Conservation (phyloP, 2,113 vertebrate species). For the Gymnogyps californianus region DNA sequence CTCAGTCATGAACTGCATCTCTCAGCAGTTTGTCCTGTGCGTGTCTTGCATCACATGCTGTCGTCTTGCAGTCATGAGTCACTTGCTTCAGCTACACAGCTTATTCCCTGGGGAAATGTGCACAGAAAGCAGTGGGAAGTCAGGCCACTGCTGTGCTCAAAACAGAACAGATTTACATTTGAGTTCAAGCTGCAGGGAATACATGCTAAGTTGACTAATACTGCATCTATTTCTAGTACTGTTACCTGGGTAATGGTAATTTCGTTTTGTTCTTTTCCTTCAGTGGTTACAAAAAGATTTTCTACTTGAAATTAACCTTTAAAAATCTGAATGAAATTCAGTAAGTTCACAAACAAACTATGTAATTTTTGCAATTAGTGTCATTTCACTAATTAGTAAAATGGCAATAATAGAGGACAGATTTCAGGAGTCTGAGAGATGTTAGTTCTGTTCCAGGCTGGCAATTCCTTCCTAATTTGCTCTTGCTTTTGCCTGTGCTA, state of each 20-base stretch:
- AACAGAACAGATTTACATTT: conserved; percentile 47
- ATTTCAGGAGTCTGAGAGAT: neutral
- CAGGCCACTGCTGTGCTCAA: conserved; percentile 6
- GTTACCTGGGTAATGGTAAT: conserved; percentile 56
- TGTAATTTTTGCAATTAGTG: neutral
- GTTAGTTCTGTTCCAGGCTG: neutral
- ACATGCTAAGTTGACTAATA: conserved; percentile 6
- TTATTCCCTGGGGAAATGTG: conserved; percentile 16
- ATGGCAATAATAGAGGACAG: neutral
- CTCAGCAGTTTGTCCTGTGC: conserved; percentile 8
- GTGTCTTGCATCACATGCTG: conserved; percentile 37
- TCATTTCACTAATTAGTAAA: neutral
- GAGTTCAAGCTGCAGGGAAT: neutral
- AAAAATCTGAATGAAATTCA: neutral
- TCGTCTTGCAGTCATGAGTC: conserved; percentile 43
- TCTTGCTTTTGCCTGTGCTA: neutral
- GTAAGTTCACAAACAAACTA: neutral
- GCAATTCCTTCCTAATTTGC: neutral
- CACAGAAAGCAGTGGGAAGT: conserved; percentile 16
- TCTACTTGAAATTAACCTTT: neutral
- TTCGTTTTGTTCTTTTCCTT: neutral
- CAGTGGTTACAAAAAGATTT: neutral
- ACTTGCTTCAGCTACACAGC: conserved; percentile 17
- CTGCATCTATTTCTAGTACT: neutral
- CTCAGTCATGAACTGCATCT: neutral